Evolutionary conservation across 2,888 invertebrate species (phyloP).

Genomic region (Mesorhabditis belari): DNA sequence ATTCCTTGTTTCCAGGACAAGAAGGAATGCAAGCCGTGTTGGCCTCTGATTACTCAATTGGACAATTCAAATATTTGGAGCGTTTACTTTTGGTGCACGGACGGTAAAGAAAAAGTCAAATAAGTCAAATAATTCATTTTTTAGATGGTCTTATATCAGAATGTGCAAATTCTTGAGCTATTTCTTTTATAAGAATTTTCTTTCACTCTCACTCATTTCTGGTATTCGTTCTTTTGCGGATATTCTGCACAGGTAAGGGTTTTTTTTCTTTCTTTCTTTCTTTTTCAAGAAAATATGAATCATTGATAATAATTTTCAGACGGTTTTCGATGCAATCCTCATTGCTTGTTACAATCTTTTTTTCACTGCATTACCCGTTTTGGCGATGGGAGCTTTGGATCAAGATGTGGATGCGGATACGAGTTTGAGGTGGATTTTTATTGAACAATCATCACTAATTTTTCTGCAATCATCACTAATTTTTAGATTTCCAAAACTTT

Average conservation of each 20-base stretch:
- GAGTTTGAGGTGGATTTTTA: slow-evolving; percentile 29
- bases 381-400: slow-evolving; percentile 93
- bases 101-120: slow-evolving; percentile 11
- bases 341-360: slow-evolving; percentile 98
- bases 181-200: slow-evolving; percentile 99
- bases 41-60: slow-evolving; percentile 93
- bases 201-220: slow-evolving; percentile 97
- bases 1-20: slow-evolving; percentile 33
- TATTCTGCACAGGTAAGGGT: slow-evolving; percentile 87
- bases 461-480: neutral
- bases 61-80: slow-evolving; percentile 88
- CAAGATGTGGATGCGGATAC: slow-evolving; percentile 73
- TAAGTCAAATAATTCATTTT: neutral
- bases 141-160: slow-evolving; percentile 77
- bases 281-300: neutral
- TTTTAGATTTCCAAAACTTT: slow-evolving; percentile 76
- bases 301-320: no score
- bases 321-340: slow-evolving; percentile 97
- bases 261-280: neutral
- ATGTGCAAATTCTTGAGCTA: slow-evolving; percentile 82
- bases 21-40: slow-evolving; percentile 73
- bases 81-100: slow-evolving; percentile 79
- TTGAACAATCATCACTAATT: neutral
- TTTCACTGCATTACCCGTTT: slow-evolving; percentile 93
- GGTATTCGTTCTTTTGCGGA: slow-evolving; percentile 99